Evolutionary conservation across 2,797 vertebrate genomes (phyloP).

Genomic region (Emys orbicularis): DNA sequence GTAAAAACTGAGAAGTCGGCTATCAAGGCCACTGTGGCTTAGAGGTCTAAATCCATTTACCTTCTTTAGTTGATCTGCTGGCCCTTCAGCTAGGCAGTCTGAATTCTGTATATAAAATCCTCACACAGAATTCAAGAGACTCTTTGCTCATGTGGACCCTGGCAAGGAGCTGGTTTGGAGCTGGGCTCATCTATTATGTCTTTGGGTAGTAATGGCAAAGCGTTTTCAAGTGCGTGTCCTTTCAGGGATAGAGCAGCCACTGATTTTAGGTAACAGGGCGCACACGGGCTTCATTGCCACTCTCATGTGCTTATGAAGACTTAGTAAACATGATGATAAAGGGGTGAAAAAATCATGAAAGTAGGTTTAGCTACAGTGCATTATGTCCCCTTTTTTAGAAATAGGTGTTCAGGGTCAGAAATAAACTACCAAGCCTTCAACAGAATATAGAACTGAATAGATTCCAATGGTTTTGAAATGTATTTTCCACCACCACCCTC

Average conservation of each 20-base stretch:
- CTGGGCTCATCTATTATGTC: not conserved
- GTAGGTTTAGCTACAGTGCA: not conserved
- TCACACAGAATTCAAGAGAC: not conserved
- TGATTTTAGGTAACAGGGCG: not conserved
- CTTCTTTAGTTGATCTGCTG: constrained; percentile 1
- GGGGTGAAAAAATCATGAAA: not conserved
- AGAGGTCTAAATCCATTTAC: constrained; percentile 37
- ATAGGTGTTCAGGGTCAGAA: not conserved
- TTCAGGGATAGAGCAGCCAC: not conserved
- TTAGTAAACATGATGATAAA: not conserved
- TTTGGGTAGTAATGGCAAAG: not conserved
- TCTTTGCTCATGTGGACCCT: not conserved
- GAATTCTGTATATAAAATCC: not conserved
- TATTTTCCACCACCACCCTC: not conserved
- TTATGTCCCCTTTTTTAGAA: not conserved
- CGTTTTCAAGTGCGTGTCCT: not conserved
- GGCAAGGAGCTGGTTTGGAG: fast-evolving
- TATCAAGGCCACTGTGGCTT: constrained; percentile 31
- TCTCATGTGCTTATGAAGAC: fast-evolving
- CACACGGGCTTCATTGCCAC: fast-evolving
- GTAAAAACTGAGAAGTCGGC: constrained; percentile 39
- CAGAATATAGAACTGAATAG: not conserved
- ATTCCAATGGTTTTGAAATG: not conserved
- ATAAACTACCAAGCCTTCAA: not conserved
- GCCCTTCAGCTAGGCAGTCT: not conserved